Evolutionary conservation across 2,888 invertebrate genomes (phyloP), one percentile per base, ranked within the genome.

Genomic region (Bhutanitis thaidina): DNA sequence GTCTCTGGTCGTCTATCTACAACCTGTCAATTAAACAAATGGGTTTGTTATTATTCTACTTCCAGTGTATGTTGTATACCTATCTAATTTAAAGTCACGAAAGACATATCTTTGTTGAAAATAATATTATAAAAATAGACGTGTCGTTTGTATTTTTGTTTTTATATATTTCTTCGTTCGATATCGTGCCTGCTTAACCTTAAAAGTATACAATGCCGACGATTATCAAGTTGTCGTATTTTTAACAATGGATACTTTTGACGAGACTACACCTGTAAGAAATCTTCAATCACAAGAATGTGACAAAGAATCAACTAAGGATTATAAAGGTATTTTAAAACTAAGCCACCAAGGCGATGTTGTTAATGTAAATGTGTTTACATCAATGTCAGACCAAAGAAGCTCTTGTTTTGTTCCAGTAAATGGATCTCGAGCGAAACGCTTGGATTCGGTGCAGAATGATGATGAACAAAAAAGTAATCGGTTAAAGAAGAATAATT

Each of bases 181-280:
- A 13, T 12, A 34, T 12, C 15, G 44, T 44, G 40, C 16, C 45
- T 51, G 48, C 53, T 59, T 77, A 79, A 82, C 84, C 83, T 84
- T 76, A 79, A 79, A 34, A 80, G 67, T 68, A 67, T 75, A 80
- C 77, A 82, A 86, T 81, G 87, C 83, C 83, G 82, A 81, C 73
- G 65, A 63, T 61, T 65, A 71, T 67, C 64, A 65, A 67, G 61
- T 63, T 69, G 66, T 66, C 65, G 67, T 69, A 63, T 65, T 64
- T 74, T 65, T 74, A 72, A 71, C 66, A 68, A 89, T 89, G 89
- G 88, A 88, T 77, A 71, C 80, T 58, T 62, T 65, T 50, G 74
- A 80, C 64, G 77, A 78, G 62, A 69, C 73, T 54, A 52, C 69
- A 53, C 67, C 77, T 57, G 65, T 61, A 54, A 76, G 61, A 57